These are phyloP conservation scores for Drosophila rhopaloa DNA, from an alignment of 1,140 invertebrate genomes.

Conservation along the genomic window DNA sequence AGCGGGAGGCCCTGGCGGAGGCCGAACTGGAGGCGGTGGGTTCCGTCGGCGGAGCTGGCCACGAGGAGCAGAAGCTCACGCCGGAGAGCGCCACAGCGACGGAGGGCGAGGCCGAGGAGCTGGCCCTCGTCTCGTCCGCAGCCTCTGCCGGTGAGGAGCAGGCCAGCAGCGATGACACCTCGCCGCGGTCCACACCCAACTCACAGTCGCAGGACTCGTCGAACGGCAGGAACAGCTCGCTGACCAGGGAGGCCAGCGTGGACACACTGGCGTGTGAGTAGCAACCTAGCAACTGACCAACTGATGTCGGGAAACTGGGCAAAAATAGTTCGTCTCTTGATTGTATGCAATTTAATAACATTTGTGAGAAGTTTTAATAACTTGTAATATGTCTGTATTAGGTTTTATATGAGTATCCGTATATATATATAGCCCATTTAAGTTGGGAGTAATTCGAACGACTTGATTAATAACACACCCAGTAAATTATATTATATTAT, in stretches of 20 bases:
- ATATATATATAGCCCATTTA: too few species aligned
- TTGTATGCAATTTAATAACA: too few species aligned
- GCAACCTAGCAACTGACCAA: too few species aligned
- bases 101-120: constrained; percentile 61
- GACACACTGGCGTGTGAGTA: constrained; percentile 87
- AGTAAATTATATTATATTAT: too few species aligned
- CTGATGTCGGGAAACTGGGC: too few species aligned
- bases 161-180: constrained; percentile 62
- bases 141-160: constrained; percentile 71
- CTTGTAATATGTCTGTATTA: too few species aligned
- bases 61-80: constrained; percentile 36
- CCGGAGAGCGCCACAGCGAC: constrained; percentile 43
- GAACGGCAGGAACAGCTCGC: constrained; percentile 85
- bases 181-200: constrained; percentile 70
- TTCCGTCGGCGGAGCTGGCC: not conserved
- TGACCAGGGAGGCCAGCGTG: constrained; percentile 87
- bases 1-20: constrained; percentile 69
- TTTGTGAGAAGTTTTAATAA: too few species aligned
- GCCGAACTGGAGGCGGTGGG: constrained; percentile 11
- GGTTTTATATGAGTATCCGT: too few species aligned
- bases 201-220: constrained; percentile 67
- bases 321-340: too few species aligned
- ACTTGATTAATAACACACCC: too few species aligned
- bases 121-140: constrained; percentile 70
- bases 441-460: too few species aligned